These are phyloP conservation scores for Microchrysa polita DNA, from an alignment of 2,888 invertebrate genomes.

Conservation along the genomic window DNA sequence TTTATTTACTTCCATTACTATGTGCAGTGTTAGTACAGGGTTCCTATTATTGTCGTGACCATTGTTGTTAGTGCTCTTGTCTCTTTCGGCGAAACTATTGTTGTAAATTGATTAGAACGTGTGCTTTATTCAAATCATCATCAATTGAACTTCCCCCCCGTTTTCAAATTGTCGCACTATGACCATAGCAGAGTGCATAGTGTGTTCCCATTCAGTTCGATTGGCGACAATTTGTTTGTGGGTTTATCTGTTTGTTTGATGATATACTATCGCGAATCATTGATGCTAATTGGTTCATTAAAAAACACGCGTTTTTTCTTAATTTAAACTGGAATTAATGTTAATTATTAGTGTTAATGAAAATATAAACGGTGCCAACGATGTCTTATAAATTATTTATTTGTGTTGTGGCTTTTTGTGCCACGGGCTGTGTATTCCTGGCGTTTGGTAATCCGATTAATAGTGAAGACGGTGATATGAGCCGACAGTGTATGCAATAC, in stretches of 20 bases:
- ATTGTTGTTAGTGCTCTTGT: slow-evolving; percentile 31
- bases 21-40: no score
- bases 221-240: no score
- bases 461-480: slow-evolving; percentile 17
- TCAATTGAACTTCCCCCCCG: no score
- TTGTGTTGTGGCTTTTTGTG: not conserved
- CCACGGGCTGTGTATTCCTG: not conserved
- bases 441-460: slow-evolving; percentile 28
- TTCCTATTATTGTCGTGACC: not conserved
- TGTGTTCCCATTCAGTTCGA: not conserved
- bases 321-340: not conserved
- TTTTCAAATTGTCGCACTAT: slow-evolving; percentile 15
- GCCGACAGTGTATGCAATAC: slow-evolving; percentile 43
- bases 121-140: slow-evolving; percentile 14
- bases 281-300: no score
- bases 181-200: not conserved
- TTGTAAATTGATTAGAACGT: slow-evolving; percentile 33
- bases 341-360: not conserved
- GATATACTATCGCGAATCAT: no score
- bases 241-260: no score
- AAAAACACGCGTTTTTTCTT: not conserved
- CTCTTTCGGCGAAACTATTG: not conserved
- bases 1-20: slow-evolving; percentile 4
- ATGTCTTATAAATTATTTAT: slow-evolving; percentile 17
- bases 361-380: not conserved